Evolutionary conservation across 2,113 vertebrate species (phyloP).

Genomic region (Diphyllodes magnificus): DNA sequence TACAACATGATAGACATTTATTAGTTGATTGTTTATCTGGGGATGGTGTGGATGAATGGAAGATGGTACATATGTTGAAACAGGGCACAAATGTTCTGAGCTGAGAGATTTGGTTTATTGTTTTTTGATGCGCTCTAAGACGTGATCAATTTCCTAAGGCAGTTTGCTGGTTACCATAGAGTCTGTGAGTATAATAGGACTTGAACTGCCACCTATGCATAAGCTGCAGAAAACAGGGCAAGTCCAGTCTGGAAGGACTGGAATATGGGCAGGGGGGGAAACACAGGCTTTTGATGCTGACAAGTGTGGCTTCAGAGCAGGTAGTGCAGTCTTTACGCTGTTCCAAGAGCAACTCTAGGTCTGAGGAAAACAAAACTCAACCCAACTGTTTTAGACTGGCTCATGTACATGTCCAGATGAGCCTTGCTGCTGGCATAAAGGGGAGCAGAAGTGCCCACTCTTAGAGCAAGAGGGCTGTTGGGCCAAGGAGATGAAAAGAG

Average conservation of each 20-base stretch:
- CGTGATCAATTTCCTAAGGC: background rate
- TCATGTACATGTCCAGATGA: background rate
- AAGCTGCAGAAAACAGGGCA: background rate
- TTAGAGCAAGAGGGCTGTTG: background rate
- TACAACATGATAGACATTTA: background rate
- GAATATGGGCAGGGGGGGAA: background rate
- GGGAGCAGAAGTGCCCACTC: background rate
- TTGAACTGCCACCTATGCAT: background rate
- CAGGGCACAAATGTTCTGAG: background rate
- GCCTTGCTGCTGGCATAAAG: background rate
- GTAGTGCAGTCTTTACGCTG: background rate
- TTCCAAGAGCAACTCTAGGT: background rate
- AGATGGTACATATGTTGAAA: background rate
- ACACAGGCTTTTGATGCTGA: background rate
- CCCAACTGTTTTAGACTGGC: background rate
- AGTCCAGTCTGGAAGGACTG: background rate
- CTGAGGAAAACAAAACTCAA: background rate
- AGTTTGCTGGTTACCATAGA: background rate
- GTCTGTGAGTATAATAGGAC: background rate
- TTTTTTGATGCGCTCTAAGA: background rate
- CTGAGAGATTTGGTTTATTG: background rate
- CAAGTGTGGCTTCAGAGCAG: background rate
- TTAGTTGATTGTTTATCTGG: background rate
- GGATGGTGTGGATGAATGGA: background rate
- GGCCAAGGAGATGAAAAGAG: background rate